Percentiles rank a stretch among this genome's conserved stretches.
phyloP scores from a whole-genome alignment of 2,797 vertebrate genomes.

The Pangasius sanitwongsei region DNA sequence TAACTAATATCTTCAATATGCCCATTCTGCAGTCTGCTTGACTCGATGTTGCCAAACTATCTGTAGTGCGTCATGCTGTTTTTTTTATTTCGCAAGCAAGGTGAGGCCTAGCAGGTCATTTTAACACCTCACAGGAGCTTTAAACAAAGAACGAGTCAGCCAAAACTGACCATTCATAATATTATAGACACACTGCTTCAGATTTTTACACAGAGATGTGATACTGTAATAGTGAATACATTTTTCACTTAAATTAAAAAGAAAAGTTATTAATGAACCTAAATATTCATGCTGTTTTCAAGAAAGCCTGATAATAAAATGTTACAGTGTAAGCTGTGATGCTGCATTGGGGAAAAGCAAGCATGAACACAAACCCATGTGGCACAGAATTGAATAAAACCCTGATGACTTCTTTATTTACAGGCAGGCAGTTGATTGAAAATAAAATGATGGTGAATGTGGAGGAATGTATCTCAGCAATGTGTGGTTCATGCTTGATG shows the following conservation, averaged over 20 bases:
- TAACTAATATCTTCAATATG: conserved; percentile 19
- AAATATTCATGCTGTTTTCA: not conserved
- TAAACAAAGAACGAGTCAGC: not conserved
- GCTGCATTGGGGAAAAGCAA: not conserved
- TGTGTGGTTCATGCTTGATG: not conserved
- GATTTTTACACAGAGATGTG: not conserved
- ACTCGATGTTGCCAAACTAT: conserved; percentile 26
- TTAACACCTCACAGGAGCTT: conserved; percentile 30
- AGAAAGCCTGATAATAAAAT: not conserved
- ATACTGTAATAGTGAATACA: not conserved
- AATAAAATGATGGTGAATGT: not conserved
- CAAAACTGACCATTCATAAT: conserved; percentile 2
- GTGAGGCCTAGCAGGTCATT: conserved; percentile 21
- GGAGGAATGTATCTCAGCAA: not conserved
- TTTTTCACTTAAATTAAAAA: not conserved
- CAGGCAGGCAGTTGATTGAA: not conserved
- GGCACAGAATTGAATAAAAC: not conserved
- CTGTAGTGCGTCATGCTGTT: conserved; percentile 27
- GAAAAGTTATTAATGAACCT: not conserved
- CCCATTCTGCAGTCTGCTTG: conserved; percentile 14
- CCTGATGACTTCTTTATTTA: not conserved
- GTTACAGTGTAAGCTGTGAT: not conserved
- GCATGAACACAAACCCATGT: not conserved
- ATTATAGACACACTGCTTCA: not conserved
- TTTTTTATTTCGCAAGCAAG: conserved; percentile 54